phyloP scores from a whole-genome alignment of 2,888 invertebrate species.

The Rhamnusium bicolor region DNA sequence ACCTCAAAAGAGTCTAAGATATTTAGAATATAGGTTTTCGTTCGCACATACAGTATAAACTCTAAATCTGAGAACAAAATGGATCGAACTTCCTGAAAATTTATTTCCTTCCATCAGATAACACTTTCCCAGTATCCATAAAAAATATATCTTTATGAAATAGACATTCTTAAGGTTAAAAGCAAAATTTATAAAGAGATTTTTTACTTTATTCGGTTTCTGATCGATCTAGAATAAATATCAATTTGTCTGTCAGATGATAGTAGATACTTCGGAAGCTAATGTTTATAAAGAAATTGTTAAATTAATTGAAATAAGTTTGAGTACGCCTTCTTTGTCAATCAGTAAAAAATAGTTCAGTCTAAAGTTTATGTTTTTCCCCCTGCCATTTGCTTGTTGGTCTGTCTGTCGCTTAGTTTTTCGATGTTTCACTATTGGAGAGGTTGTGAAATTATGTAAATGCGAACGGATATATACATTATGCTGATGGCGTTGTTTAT shows the following conservation, averaged over 20 bases:
- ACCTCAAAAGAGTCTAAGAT: neutral
- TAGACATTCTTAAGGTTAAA: constrained; percentile 24
- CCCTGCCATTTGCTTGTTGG: too few relatives aligned
- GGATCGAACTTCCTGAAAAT: constrained; percentile 24
- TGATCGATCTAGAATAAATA: neutral
- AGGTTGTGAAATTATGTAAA: too few relatives aligned
- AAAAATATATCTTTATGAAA: constrained; percentile 30
- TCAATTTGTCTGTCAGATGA: neutral
- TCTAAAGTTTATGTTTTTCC: too few relatives aligned
- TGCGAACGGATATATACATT: too few relatives aligned
- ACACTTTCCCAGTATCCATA: constrained; percentile 16
- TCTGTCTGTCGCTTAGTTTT: too few relatives aligned
- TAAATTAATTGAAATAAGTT: neutral
- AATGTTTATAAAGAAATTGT: neutral
- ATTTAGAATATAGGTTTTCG: neutral
- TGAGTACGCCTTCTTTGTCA: too few relatives aligned
- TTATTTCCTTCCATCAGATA: constrained; percentile 23
- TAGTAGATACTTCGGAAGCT: neutral
- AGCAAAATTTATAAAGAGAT: constrained; percentile 24
- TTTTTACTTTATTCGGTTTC: constrained; percentile 10
- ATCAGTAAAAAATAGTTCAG: too few relatives aligned
- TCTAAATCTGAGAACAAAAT: constrained; percentile 3
- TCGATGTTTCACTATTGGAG: too few relatives aligned
- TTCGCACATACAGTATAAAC: neutral
- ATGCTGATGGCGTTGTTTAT: too few relatives aligned